Evolutionary conservation across 1,140 invertebrate species (phyloP).

Genomic region (Drosophila carrolli): DNA sequence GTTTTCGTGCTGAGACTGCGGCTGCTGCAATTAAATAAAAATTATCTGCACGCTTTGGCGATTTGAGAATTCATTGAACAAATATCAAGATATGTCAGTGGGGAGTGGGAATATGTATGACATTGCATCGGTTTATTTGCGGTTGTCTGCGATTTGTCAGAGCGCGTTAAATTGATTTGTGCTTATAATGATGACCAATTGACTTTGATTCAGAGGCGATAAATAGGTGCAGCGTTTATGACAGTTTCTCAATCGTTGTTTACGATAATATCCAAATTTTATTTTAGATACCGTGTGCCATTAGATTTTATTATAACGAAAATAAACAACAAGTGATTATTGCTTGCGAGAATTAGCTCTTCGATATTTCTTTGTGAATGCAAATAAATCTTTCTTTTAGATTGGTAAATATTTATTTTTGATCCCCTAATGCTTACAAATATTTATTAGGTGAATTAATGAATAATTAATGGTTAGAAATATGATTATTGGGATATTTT

Average conservation of each 20-base stretch:
- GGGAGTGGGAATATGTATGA: slow-evolving; percentile 19
- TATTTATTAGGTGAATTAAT: too few species aligned
- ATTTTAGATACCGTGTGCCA: not conserved
- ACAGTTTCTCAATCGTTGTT: slow-evolving; percentile 9
- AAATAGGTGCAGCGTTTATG: slow-evolving; percentile 27
- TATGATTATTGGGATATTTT: too few species aligned
- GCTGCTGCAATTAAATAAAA: slow-evolving; percentile 70
- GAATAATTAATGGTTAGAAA: too few species aligned
- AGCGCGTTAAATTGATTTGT: slow-evolving; percentile 60
- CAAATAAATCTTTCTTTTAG: not conserved
- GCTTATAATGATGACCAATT: slow-evolving; percentile 32
- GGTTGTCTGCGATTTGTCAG: slow-evolving; percentile 37
- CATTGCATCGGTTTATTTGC: slow-evolving; percentile 26
- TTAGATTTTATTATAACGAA: slow-evolving; percentile 14
- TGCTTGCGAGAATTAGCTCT: not conserved
- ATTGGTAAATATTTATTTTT: not conserved
- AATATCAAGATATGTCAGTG: slow-evolving; percentile 54
- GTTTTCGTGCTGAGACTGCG: slow-evolving; percentile 21
- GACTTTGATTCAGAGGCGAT: slow-evolving; percentile 28
- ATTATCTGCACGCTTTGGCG: slow-evolving; percentile 79
- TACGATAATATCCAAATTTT: not conserved
- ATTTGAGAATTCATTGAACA: slow-evolving; percentile 80
- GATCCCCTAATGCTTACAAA: not conserved
- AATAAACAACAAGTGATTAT: slow-evolving; percentile 20
- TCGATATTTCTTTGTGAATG: slow-evolving; percentile 6